Percentiles rank a stretch among this genome's conserved stretches.
phyloP scores from a whole-genome alignment of 2,888 invertebrate genomes.

The Epsilonema sp. region DNA sequence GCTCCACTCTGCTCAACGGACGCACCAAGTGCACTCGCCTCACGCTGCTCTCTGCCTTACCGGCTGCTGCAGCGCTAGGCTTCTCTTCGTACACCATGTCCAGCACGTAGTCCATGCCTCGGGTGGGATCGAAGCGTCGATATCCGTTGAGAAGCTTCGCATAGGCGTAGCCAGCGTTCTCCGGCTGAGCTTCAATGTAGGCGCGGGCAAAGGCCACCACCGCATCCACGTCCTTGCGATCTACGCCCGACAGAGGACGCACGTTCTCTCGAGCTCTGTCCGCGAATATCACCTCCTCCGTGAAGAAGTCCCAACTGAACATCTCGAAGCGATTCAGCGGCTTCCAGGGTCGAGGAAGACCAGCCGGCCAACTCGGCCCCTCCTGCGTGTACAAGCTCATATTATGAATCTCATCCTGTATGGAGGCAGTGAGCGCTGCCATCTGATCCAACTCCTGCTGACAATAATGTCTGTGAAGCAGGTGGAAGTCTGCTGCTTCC shows the following conservation, averaged over 20 bases:
- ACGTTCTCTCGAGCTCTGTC: conserved; percentile 56
- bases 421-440: conserved; percentile 32
- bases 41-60: too few species aligned
- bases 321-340: conserved; percentile 59
- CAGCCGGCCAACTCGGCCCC: conserved; percentile 50
- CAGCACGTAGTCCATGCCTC: conserved; percentile 64
- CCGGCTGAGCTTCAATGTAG: conserved; percentile 38
- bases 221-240: conserved; percentile 44
- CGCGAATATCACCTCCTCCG: conserved; percentile 57
- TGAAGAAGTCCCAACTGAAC: conserved; percentile 65
- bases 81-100: conserved; percentile 36
- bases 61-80: conserved; percentile 30
- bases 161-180: conserved; percentile 36
- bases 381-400: conserved; percentile 35
- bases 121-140: conserved; percentile 53
- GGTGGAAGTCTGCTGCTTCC: conserved; percentile 29
- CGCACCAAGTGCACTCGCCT: conserved; percentile 55
- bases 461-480: conserved; percentile 29
- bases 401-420: conserved; percentile 35
- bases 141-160: conserved; percentile 45
- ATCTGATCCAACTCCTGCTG: conserved; percentile 33
- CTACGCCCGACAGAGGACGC: conserved; percentile 41
- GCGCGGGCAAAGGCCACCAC: conserved; percentile 37
- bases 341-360: conserved; percentile 44
- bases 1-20: conserved; percentile 63